Evolutionary conservation across 2,888 invertebrate genomes (phyloP).

Genomic region (Alentia gelatinosa): DNA sequence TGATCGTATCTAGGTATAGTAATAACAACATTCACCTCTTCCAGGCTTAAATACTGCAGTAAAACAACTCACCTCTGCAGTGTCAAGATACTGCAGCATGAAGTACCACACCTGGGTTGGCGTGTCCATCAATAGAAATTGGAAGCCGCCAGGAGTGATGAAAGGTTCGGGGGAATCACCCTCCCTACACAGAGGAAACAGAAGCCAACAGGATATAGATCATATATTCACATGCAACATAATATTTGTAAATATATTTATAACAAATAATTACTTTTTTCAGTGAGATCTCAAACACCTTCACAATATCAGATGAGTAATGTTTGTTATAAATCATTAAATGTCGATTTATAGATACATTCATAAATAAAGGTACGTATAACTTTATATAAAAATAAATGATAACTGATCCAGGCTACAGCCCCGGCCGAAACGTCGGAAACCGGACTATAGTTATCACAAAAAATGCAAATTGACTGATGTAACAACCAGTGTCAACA

Average conservation of each 20-base stretch:
- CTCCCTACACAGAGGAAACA: conserved; percentile 79
- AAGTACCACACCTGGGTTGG: conserved; percentile 98
- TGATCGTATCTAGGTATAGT: neutral
- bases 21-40: neutral
- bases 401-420: no score
- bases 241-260: neutral
- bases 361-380: no score
- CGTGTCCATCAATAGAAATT: conserved; percentile 95
- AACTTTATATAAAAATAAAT: no score
- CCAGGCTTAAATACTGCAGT: neutral
- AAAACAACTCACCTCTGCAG: conserved; percentile 85
- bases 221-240: neutral
- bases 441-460: no score
- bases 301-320: no score
- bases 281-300: no score
- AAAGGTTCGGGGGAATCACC: conserved; percentile 81
- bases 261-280: no score
- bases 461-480: no score
- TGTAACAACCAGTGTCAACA: no score
- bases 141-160: conserved; percentile 96
- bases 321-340: no score
- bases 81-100: conserved; percentile 96
- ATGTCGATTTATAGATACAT: no score
- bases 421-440: no score
- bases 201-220: neutral